Evolutionary conservation across 1,140 invertebrate genomes (phyloP).

Genomic region (Procambarus clarkii): DNA sequence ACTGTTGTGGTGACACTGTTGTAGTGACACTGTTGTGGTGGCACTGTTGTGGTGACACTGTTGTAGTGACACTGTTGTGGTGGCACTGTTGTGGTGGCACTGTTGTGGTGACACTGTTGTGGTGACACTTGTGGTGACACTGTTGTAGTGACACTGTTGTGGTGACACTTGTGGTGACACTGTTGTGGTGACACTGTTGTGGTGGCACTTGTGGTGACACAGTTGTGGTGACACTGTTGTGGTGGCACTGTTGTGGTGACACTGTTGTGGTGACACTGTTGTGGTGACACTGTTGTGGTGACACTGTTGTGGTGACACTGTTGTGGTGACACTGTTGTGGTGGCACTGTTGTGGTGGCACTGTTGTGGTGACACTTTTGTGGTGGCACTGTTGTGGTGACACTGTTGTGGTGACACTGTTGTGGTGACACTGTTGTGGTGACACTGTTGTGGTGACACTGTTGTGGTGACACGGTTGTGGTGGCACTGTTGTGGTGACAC

Average conservation of each 20-base stretch:
- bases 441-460: not conserved
- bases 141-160: not conserved
- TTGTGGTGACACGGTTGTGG: not conserved
- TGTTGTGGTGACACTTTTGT: not conserved
- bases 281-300: constrained; percentile 1
- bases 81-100: not conserved
- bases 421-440: not conserved
- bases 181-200: not conserved
- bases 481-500: not conserved
- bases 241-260: not conserved
- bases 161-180: not conserved
- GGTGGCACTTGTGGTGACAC: not conserved
- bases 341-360: not conserved
- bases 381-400: not conserved
- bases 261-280: not conserved
- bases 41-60: not conserved
- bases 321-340: not conserved
- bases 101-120: not conserved
- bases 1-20: not conserved
- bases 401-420: not conserved
- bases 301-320: not conserved
- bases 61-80: not conserved
- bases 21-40: not conserved
- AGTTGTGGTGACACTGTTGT: not conserved
- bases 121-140: not conserved